Base-by-base conservation (phyloP, 2,888 invertebrate species). In the Lissocephala sabroskyi region DNA sequence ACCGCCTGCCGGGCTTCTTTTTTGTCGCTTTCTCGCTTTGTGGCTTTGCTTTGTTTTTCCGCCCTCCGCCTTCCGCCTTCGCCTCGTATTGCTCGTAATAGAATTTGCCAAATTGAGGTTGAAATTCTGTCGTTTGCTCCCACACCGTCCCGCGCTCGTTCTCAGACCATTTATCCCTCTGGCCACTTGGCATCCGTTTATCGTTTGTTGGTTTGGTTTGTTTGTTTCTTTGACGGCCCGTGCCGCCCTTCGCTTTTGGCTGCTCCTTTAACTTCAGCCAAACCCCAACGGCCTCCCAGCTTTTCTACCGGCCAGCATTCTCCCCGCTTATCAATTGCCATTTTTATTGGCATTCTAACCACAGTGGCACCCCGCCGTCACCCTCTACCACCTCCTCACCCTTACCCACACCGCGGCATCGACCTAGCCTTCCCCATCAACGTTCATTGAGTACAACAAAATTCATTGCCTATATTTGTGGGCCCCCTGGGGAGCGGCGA, bases 91-190 rank as follows among this genome's bases (percentile, higher is more conserved):
- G 77, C n/a, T 73, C 62, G 77, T 81, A 80, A 80, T 79, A 80
- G 77, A 81, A 81, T 81, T 80, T 79, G 79, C 66, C 81, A 77
- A 81, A 81, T 81, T 81, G 82, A 80, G 81, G 79, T 80, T 81
- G 79, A 80, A 80, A 80, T 79, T 56, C 77, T n/a, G n/a, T n/a
- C n/a, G n/a, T n/a, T 65, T 66, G 57, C 52, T 54, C 55, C 53
- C 56, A 53, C 16, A 36, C 10, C 26, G 9, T 11, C 29, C 6
- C 6, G 13, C 7, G 9, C 16, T 16, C 23, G 41, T 32, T 14
- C 32, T 26, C 18, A 41, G 30, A 3, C 32, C 33, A n/a, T n/a
- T n/a, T n/a, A n/a, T n/a, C 39, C 43, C 32, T 45, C 50, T 52
- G 52, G 49, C 49, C 45, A 52, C 67, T 64, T 68, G 76, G 76